phyloP scores from a whole-genome alignment of 2,888 invertebrate genomes.

The Hypselothyrea guttata region DNA sequence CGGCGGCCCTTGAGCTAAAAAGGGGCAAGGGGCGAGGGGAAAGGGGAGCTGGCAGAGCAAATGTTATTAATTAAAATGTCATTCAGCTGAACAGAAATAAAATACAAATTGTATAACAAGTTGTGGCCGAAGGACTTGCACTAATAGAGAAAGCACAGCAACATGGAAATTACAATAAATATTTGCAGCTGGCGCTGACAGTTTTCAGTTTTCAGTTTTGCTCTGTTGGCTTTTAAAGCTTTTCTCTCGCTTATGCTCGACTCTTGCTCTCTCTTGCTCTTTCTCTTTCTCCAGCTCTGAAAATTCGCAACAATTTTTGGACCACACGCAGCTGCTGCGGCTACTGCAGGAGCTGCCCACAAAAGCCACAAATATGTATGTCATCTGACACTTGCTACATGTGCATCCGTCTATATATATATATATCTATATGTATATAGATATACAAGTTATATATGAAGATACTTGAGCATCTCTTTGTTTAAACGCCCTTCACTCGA shows the following conservation, averaged over 20 bases:
- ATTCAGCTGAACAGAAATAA: slow-evolving; percentile 63
- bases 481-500: slow-evolving; percentile 69
- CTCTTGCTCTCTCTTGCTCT: too few relatives aligned
- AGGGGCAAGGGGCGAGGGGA: not conserved
- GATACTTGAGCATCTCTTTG: slow-evolving; percentile 26
- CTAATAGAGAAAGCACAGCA: slow-evolving; percentile 12
- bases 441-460: not conserved
- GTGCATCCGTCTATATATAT: not conserved
- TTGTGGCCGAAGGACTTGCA: slow-evolving; percentile 43
- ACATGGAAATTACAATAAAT: slow-evolving; percentile 11
- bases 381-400: slow-evolving; percentile 62
- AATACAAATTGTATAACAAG: slow-evolving; percentile 29
- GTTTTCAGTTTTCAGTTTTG: too few relatives aligned
- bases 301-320: slow-evolving; percentile 21
- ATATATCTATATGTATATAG: not conserved
- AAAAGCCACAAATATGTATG: slow-evolving; percentile 73
- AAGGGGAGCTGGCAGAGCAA: slow-evolving; percentile 35
- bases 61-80: slow-evolving; percentile 81
- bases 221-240: too few relatives aligned
- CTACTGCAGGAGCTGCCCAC: slow-evolving; percentile 47
- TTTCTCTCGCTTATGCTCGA: too few relatives aligned
- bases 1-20: slow-evolving; percentile 29
- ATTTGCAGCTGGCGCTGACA: slow-evolving; percentile 70
- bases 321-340: slow-evolving; percentile 62
- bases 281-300: slow-evolving; percentile 3